Percentiles rank a stretch among this genome's conserved stretches.
phyloP scores from a whole-genome alignment of 2,888 invertebrate genomes.

The Polyommatus icarus region DNA sequence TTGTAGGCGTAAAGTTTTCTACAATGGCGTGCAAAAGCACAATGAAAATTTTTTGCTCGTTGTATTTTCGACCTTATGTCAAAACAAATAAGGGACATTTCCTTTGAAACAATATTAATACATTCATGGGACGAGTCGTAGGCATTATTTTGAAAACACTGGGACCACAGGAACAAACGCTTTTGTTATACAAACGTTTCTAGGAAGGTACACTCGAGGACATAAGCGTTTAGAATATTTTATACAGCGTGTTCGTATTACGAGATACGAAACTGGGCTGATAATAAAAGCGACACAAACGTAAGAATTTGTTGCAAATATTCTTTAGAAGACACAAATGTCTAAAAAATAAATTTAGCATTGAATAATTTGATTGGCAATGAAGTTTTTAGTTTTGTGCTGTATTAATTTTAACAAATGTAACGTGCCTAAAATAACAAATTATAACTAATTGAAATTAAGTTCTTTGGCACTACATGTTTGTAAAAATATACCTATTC shows the following conservation, averaged over 20 bases:
- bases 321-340: neutral
- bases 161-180: conserved; percentile 59
- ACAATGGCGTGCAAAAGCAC: conserved; percentile 29
- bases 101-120: conserved; percentile 8
- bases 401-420: neutral
- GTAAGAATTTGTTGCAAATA: neutral
- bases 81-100: conserved; percentile 4
- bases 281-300: neutral
- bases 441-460: too few relatives aligned
- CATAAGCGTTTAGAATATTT: conserved; percentile 36
- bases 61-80: conserved; percentile 14
- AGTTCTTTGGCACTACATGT: too few relatives aligned
- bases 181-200: conserved; percentile 41
- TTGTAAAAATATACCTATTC: too few relatives aligned
- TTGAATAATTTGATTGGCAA: too few relatives aligned
- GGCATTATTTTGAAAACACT: conserved; percentile 63
- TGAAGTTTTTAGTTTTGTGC: neutral
- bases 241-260: conserved; percentile 20
- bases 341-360: too few relatives aligned
- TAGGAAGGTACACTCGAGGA: conserved; percentile 41
- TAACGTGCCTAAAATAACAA: neutral
- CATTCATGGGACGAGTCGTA: conserved; percentile 49
- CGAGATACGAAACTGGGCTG: neutral
- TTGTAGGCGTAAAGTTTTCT: conserved; percentile 34
- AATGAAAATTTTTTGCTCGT: neutral